A percentile compares a stretch with the other conserved stretches of the same genome.
phyloP scores from a whole-genome alignment of 2,797 vertebrate species.

The Gobionotothen gibberifrons region DNA sequence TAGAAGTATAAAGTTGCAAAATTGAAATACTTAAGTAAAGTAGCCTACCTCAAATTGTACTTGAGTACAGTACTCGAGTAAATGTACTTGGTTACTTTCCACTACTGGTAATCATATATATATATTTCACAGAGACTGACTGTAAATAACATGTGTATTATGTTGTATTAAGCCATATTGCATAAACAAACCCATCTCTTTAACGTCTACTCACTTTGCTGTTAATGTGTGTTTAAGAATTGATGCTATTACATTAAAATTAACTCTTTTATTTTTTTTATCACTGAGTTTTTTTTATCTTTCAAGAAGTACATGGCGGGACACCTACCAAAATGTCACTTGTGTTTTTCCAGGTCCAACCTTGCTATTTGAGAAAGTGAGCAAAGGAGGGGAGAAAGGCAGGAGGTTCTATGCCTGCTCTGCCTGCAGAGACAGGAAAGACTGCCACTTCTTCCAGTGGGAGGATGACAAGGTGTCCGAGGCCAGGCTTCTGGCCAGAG shows the following conservation, averaged over 20 bases:
- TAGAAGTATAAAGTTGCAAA: no score
- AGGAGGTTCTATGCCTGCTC: constrained; percentile 94
- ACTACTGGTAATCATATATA: no score
- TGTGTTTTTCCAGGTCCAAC: constrained; percentile 85
- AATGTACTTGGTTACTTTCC: no score
- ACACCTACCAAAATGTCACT: no score
- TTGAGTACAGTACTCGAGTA: no score
- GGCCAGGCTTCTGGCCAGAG: constrained; percentile 84
- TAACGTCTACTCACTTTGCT: neutral
- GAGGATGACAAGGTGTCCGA: constrained; percentile 94
- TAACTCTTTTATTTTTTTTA: neutral
- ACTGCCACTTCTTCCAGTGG: constrained; percentile 97
- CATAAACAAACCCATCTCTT: neutral
- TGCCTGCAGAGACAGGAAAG: constrained; percentile 94
- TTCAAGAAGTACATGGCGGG: neutral
- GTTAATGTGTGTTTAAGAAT: neutral
- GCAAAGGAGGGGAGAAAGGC: constrained; percentile 73
- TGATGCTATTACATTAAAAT: no score
- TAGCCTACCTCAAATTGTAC: no score
- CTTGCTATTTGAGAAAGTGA: constrained; percentile 88
- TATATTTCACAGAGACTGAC: neutral
- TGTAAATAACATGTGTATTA: neutral
- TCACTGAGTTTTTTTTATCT: neutral
- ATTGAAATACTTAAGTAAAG: no score
- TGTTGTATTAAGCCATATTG: neutral